Percentiles rank a stretch among this genome's conserved stretches.
Conservation (phyloP, 2,888 invertebrate genomes). For the Augochlorella aurata region DNA sequence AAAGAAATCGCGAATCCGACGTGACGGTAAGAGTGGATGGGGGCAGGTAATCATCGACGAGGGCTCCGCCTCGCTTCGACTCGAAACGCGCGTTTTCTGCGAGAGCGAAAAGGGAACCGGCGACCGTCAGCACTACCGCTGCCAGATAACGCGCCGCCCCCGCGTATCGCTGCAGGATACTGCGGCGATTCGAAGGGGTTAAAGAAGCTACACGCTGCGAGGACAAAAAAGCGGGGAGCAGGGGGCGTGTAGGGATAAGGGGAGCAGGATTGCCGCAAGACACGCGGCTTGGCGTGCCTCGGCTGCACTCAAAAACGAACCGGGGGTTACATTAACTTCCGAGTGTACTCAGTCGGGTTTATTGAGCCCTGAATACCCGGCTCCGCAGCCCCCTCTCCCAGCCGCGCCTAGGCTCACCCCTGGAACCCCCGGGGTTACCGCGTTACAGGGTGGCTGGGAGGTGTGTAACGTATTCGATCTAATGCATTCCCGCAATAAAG, state of each 20-base stretch:
- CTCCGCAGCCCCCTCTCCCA: slow-evolving; percentile 8
- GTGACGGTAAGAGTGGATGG: not conserved
- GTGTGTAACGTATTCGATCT: slow-evolving; percentile 78
- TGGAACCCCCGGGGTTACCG: slow-evolving; percentile 5
- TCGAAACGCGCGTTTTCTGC: slow-evolving; percentile 7
- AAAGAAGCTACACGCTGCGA: slow-evolving; percentile 51
- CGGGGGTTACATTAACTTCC: slow-evolving; percentile 73
- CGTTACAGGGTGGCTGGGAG: slow-evolving; percentile 49
- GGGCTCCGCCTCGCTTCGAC: not conserved
- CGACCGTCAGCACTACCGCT: slow-evolving; percentile 40
- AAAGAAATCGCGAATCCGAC: not conserved
- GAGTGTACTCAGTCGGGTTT: slow-evolving; percentile 73
- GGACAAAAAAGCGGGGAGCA: slow-evolving; percentile 36
- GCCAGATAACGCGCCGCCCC: slow-evolving; percentile 43
- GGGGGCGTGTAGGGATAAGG: slow-evolving; percentile 40
- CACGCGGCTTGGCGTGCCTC: slow-evolving; percentile 77
- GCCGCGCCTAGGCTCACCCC: not conserved
- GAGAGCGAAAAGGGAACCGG: not conserved
- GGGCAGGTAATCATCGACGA: not conserved
- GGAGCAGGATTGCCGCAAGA: slow-evolving; percentile 76
- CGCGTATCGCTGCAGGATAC: slow-evolving; percentile 3
- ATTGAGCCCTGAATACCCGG: slow-evolving; percentile 71
- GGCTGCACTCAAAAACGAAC: slow-evolving; percentile 57
- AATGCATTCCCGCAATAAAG: slow-evolving; percentile 80
- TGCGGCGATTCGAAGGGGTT: slow-evolving; percentile 37